phyloP scores from a whole-genome alignment of 2,888 invertebrate genomes.

The Pristionchus maxplancki region DNA sequence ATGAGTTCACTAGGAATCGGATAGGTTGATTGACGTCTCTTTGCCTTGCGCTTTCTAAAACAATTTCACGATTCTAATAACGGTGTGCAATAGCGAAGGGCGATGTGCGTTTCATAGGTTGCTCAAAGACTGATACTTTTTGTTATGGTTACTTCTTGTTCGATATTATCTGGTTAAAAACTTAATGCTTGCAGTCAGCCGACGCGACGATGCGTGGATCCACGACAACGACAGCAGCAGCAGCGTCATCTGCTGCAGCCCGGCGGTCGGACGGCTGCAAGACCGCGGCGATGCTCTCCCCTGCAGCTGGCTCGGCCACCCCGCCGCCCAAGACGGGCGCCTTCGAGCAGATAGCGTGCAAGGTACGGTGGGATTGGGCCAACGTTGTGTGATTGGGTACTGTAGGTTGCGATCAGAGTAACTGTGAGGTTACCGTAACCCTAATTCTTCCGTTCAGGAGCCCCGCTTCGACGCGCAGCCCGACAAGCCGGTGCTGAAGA shows the following conservation, averaged over 20 bases:
- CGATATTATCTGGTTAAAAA: neutral
- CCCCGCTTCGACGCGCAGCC: slow-evolving; percentile 79
- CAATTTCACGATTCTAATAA: too few species aligned
- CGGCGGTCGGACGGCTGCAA: slow-evolving; percentile 31
- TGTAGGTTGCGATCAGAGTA: too few species aligned
- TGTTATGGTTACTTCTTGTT: too few species aligned
- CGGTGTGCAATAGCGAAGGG: too few species aligned
- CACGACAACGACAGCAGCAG: neutral
- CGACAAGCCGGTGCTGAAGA: slow-evolving; percentile 78
- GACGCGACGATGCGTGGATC: slow-evolving; percentile 39
- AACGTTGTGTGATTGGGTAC: too few species aligned
- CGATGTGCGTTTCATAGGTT: neutral
- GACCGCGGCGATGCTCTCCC: neutral
- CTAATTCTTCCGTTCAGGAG: slow-evolving; percentile 68
- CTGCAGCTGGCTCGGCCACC: neutral
- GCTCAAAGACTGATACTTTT: neutral
- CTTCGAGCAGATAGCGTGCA: slow-evolving; percentile 15
- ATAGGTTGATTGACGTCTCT: neutral
- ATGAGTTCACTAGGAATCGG: neutral
- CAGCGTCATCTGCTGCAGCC: neutral
- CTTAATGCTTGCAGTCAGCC: neutral
- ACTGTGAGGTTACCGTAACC: neutral
- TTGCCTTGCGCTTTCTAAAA: too few species aligned
- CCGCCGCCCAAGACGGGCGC: slow-evolving; percentile 24
- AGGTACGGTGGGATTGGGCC: neutral